phyloP scores from a whole-genome alignment of 2,113 vertebrate species.

The Perca flavescens region DNA sequence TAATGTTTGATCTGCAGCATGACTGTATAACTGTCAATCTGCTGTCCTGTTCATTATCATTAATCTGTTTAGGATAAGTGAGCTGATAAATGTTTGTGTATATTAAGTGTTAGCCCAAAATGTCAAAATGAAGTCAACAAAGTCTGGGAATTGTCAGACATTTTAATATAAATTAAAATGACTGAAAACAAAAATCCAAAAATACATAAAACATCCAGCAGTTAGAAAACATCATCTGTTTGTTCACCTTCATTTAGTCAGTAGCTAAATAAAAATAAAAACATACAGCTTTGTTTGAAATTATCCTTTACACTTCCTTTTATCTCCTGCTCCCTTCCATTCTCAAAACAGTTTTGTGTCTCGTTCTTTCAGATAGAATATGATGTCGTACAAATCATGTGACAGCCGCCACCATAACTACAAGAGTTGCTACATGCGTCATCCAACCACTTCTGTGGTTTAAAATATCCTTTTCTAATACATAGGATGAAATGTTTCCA shows the following conservation, averaged over 20 bases:
- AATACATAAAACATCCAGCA: conserved; percentile 78
- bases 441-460: conserved; percentile 27
- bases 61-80: not conserved
- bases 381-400: conserved; percentile 15
- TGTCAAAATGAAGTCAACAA: not conserved
- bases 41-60: conserved; percentile 3
- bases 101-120: not conserved
- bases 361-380: conserved; percentile 22
- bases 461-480: conserved; percentile 33
- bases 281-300: conserved; percentile 71
- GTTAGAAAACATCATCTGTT: conserved; percentile 78
- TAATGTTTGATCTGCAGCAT: conserved; percentile 2
- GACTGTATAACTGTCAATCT: conserved; percentile 3
- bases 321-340: not conserved
- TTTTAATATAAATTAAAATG: conserved; percentile 85
- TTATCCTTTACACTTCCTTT: conserved; percentile 24
- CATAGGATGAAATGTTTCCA: conserved; percentile 48
- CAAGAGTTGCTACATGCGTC: conserved; percentile 45
- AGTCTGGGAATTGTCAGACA: conserved; percentile 64
- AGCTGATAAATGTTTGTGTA: not conserved
- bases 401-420: conserved; percentile 9
- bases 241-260: conserved; percentile 73
- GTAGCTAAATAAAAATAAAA: conserved; percentile 81
- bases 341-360: conserved; percentile 2
- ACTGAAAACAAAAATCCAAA: conserved; percentile 77